Conservation (phyloP, 2,113 vertebrate species). For the Oophaga pumilio region DNA sequence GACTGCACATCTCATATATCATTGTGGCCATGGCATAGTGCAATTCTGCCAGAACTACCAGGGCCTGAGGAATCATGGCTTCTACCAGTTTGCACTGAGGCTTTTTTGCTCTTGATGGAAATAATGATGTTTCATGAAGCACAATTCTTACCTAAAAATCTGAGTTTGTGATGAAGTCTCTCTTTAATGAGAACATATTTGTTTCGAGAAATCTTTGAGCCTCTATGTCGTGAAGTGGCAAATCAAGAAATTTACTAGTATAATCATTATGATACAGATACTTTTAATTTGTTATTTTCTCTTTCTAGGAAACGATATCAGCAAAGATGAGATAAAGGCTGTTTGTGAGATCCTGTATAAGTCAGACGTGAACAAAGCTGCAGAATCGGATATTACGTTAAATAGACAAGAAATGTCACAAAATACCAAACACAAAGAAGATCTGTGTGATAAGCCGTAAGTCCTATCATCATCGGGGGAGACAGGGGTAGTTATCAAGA, state of each 20-base stretch:
- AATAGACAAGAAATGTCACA: slow-evolving; percentile 76
- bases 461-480: slow-evolving; percentile 50
- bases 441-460: slow-evolving; percentile 78
- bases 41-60: too few relatives aligned
- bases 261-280: background rate
- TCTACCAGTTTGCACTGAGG: too few relatives aligned
- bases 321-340: slow-evolving; percentile 74
- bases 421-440: slow-evolving; percentile 67
- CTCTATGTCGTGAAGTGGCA: background rate
- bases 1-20: too few relatives aligned
- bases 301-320: slow-evolving; percentile 68
- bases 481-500: background rate
- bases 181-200: too few relatives aligned
- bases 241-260: background rate
- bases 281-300: background rate
- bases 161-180: too few relatives aligned
- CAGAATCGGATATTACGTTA: slow-evolving; percentile 72
- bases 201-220: background rate
- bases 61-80: too few relatives aligned
- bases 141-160: too few relatives aligned
- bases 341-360: slow-evolving; percentile 82
- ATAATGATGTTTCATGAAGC: too few relatives aligned
- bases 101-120: too few relatives aligned
- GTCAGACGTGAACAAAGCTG: slow-evolving; percentile 83
- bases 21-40: too few relatives aligned